Evolutionary conservation across 1,140 invertebrate species (phyloP).

Genomic region (Hyles vespertilio): DNA sequence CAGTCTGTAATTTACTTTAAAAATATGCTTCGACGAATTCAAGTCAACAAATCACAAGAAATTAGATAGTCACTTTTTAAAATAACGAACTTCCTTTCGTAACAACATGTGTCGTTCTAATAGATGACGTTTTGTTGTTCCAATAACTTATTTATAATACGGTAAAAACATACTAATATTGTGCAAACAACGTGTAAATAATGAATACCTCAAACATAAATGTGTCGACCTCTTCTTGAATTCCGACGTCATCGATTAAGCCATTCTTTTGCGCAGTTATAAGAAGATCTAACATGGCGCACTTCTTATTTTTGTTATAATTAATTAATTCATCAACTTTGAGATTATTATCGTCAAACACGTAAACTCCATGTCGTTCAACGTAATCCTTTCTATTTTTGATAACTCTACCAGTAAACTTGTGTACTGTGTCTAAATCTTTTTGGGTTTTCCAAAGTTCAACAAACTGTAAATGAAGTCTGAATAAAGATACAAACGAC

Average conservation of each 20-base stretch:
- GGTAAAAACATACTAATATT: too few species aligned
- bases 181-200: too few species aligned
- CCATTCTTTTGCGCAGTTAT: slow-evolving; percentile 38
- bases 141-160: too few species aligned
- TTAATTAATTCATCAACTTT: slow-evolving; percentile 43
- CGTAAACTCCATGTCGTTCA: slow-evolving; percentile 7
- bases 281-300: slow-evolving; percentile 79
- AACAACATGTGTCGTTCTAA: too few species aligned
- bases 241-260: slow-evolving; percentile 71
- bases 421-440: slow-evolving; percentile 18
- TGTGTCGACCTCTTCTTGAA: slow-evolving; percentile 82
- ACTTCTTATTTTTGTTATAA: slow-evolving; percentile 26
- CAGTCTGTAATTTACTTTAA: too few species aligned
- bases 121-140: too few species aligned
- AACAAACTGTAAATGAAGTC: slow-evolving; percentile 28
- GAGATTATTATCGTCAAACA: neutral
- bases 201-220: slow-evolving; percentile 82
- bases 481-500: slow-evolving; percentile 43
- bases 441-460: too few species aligned
- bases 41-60: too few species aligned
- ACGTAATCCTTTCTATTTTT: slow-evolving; percentile 25
- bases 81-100: too few species aligned
- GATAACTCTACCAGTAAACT: slow-evolving; percentile 45
- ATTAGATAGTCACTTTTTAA: too few species aligned
- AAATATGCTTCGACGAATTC: too few species aligned